Evolutionary conservation across 2,888 invertebrate genomes (phyloP), one percentile per base, ranked within the genome.

Genomic region (Callinectes sapidus): DNA sequence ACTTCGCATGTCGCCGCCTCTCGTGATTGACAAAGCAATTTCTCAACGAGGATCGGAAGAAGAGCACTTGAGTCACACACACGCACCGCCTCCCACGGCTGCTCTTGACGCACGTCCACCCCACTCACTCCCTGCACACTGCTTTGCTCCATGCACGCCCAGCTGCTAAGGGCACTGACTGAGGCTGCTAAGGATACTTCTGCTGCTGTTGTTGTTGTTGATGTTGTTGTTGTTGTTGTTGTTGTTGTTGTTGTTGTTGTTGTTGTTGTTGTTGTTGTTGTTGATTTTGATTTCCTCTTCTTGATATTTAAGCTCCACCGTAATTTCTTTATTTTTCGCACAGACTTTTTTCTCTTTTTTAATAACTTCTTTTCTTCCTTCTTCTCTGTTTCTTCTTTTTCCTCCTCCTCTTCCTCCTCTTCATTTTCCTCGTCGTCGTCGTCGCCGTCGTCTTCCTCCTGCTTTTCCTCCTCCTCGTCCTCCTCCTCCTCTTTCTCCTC

Each of bases 1-100:
- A 81, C 35, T 28, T 35, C 16, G 32, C 81, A 32, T 81, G 81
- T 81, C 81, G 71, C 35, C 81, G 81, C 81, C 81, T 81, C 81
- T 81, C 81, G 35, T 81, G 81, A 81, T 35, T 81, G 81, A 81
- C 81, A 81, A 81, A 35, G 35, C 35, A 81, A 81, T 81, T 81
- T 81, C 81, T 35, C 81, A 81, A 81, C 81, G 35, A 81, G 81
- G 81, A 81, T 81, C 18, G 1, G 81, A 81, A 35, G 81, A 81
- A 32, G 35, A 81, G 81, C 81, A 32, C 81, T 81, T 35, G 14
- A 81, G 13, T 35, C 81, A 81, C 35, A 81, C 81, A 81, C 81
- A 81, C n/a, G 32, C 81, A 32, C 81, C 16, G 32, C n/a, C 81
- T 28, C 35, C 35, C 81, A 35, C 81, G 35, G 61, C 61, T 61